Percentiles rank a stretch among this genome's conserved stretches.
phyloP scores from a whole-genome alignment of 2,888 invertebrate species.

The Oeneis ivallda region DNA sequence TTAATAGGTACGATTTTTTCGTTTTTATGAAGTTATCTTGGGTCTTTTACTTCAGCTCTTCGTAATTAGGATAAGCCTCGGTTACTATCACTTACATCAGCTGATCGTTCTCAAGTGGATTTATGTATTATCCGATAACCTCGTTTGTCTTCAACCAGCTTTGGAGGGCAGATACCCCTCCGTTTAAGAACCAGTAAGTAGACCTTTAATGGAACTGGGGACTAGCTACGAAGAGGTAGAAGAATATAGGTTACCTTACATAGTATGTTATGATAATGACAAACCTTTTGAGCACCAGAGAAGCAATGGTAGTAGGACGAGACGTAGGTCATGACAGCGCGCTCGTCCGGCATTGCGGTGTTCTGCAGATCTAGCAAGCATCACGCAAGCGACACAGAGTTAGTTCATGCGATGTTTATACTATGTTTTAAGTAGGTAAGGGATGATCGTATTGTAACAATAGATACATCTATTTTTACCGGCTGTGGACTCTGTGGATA shows the following conservation, averaged over 20 bases:
- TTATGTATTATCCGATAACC: neutral
- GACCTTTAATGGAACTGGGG: neutral
- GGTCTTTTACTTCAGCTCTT: neutral
- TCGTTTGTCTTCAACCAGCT: neutral
- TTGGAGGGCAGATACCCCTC: neutral
- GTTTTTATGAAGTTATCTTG: neutral
- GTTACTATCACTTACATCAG: neutral
- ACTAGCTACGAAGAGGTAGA: neutral
- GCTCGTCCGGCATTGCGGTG: conserved; percentile 99
- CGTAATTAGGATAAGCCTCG: neutral
- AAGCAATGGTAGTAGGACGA: conserved; percentile 99
- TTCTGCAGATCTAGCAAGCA: conserved; percentile 94
- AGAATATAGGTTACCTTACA: neutral
- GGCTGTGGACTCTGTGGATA: too few species aligned
- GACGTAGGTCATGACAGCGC: conserved; percentile 99
- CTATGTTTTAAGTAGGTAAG: conserved; percentile 28
- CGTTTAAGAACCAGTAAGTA: neutral
- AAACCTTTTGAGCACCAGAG: conserved; percentile 99
- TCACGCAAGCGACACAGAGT: conserved; percentile 74
- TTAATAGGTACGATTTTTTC: neutral
- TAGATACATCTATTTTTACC: neutral
- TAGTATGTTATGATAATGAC: conserved; percentile 43
- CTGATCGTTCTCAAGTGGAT: neutral
- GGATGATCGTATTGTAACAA: conserved; percentile 53
- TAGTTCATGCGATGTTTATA: conserved; percentile 63